These are phyloP conservation scores for Corythaixoides concolor DNA, from an alignment of 2,113 vertebrate species.

Conservation along the genomic window DNA sequence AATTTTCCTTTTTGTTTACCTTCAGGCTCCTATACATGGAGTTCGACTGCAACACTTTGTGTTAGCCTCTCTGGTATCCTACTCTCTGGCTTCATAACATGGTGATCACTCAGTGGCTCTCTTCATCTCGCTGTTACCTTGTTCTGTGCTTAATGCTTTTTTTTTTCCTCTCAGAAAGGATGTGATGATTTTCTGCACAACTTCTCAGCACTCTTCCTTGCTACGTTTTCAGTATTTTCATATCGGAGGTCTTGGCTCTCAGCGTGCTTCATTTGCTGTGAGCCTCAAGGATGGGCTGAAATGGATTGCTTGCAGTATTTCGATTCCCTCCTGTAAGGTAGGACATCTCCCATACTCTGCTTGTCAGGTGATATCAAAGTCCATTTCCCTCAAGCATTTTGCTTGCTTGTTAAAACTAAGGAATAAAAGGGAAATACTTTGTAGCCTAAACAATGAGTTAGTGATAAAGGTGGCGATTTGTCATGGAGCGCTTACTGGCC, in stretches of 20 bases:
- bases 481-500: fast-evolving
- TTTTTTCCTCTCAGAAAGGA: not conserved
- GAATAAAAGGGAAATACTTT: not conserved
- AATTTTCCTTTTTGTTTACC: not conserved
- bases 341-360: not conserved
- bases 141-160: not conserved
- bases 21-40: not conserved
- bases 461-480: not conserved
- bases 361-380: not conserved
- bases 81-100: not conserved
- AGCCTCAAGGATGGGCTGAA: not conserved
- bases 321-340: not conserved
- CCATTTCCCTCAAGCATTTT: not conserved
- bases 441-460: not conserved
- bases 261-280: not conserved
- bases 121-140: not conserved
- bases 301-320: not conserved
- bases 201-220: not conserved
- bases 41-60: fast-evolving
- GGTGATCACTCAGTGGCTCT: not conserved
- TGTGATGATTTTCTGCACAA: not conserved
- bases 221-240: not conserved
- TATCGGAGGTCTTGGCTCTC: not conserved
- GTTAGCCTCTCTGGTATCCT: not conserved
- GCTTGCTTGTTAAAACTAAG: not conserved